Base-by-base conservation (phyloP, 2,113 vertebrate genomes). In the Tringa solitaria region DNA sequence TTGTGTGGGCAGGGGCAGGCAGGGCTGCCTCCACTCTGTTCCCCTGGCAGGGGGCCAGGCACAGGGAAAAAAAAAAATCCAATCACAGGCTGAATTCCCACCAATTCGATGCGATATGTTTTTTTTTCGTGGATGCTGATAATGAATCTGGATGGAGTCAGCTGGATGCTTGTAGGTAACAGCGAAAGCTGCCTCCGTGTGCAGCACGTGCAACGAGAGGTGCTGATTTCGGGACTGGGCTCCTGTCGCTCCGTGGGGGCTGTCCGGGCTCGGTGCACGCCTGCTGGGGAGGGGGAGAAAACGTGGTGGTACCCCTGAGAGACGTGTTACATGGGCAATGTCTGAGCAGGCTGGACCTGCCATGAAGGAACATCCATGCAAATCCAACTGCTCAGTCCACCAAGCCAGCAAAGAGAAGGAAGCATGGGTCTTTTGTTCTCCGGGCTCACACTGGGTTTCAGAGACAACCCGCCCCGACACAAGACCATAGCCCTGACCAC, bases 1-100 rank as follows among this genome's bases (percentile, higher is more conserved):
- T 92, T 89, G 79, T 92, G 93, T 76, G 93, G 89, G 96, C 91
- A 96, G 73, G 90, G 84, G 45, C 50, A 90, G 88, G 86, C 90
- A 76, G 46, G 83, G 69, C 85, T 45, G 92, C 84, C 76, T 96
- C 90, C 0, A 0, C 61, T 70, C 73, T 0, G 0, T 39, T 76
- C 27, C 48, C 37, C 32, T 61, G 83, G n/a, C 53, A n/a, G 87
- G 30, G 41, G 77, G 21, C 65, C 70, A 48, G 26, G 35, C 48
- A 33, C 0, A 0, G 45, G 33, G 2, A 7, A 4, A 5, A 63
- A 84, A 79, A 92, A 57, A 48, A 48, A 48, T 10, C 46, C 21
- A 46, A 48, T 22, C 48, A 22, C 46, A 48, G 12, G 48, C 61
- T 87, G 79, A 79, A 69, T 83, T 83, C 74, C 59, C 59, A 84